phyloP scores from a whole-genome alignment of 2,797 vertebrate genomes.

The Huso huso region DNA sequence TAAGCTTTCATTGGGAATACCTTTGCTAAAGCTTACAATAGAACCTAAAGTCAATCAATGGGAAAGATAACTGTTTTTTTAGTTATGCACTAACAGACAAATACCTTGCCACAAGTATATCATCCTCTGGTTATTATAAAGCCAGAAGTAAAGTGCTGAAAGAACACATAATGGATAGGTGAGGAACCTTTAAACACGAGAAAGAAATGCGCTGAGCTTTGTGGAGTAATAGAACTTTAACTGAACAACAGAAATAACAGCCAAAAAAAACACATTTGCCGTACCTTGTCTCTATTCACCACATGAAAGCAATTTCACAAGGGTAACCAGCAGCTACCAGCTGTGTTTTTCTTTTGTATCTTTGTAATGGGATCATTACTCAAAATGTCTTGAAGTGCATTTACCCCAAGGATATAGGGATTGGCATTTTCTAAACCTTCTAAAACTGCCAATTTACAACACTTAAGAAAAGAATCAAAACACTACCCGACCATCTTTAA shows the following conservation, averaged over 20 bases:
- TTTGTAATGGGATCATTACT: slow-evolving; percentile 6
- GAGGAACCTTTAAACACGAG: too few species aligned
- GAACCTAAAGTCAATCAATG: too few species aligned
- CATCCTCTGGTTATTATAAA: too few species aligned
- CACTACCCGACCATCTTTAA: too few species aligned
- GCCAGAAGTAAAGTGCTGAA: too few species aligned
- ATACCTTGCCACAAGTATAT: too few species aligned
- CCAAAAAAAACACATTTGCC: slow-evolving; percentile 1
- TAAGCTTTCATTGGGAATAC: background rate
- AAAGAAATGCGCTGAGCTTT: background rate
- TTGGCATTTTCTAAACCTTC: background rate
- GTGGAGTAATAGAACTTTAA: background rate
- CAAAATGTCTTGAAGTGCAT: background rate
- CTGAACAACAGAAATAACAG: background rate
- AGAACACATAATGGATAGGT: too few species aligned
- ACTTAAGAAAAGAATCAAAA: background rate
- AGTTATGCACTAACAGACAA: too few species aligned
- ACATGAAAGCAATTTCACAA: slow-evolving; percentile 10
- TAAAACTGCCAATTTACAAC: background rate
- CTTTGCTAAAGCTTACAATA: too few species aligned
- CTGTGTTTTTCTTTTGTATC: slow-evolving; percentile 10
- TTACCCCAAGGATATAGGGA: background rate
- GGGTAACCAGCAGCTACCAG: slow-evolving; percentile 4
- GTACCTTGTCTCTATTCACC: background rate
- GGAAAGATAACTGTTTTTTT: too few species aligned